phyloP scores from a whole-genome alignment of 1,140 invertebrate genomes.

The Scaptomyza hsui region DNA sequence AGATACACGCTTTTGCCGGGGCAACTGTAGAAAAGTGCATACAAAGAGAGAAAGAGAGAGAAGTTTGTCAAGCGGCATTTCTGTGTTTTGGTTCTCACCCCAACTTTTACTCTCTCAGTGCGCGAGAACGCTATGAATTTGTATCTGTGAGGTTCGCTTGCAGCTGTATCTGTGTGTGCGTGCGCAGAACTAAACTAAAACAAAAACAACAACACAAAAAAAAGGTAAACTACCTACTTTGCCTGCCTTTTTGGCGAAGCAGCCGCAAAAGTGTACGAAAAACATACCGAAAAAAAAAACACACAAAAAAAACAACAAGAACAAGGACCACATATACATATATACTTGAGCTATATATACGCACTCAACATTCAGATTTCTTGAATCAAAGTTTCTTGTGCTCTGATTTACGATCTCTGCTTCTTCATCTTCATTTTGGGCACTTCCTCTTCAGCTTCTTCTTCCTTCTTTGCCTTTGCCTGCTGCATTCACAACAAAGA shows the following conservation, averaged over 20 bases:
- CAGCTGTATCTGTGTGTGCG: conserved; percentile 44
- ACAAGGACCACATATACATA: conserved; percentile 25
- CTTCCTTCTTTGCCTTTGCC: too few relatives aligned
- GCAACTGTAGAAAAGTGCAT: conserved; percentile 46
- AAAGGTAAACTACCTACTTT: conserved; percentile 80
- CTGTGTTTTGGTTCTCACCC: conserved; percentile 43
- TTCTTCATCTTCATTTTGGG: conserved; percentile 20
- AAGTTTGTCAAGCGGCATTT: conserved; percentile 37
- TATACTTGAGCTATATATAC: conserved; percentile 41
- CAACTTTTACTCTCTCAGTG: conserved; percentile 24
- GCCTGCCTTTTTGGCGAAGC: conserved; percentile 61
- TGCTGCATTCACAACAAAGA: conserved; percentile 6
- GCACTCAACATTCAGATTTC: conserved; percentile 12
- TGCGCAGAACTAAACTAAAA: conserved; percentile 31
- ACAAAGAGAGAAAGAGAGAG: conserved; percentile 7
- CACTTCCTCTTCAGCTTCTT: conserved; percentile 65
- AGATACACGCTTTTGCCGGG: conserved; percentile 3
- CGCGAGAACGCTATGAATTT: conserved; percentile 19
- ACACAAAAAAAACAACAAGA: conserved; percentile 5
- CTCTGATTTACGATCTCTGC: conserved; percentile 67
- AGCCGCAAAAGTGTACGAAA: conserved; percentile 78
- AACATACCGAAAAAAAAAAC: conserved; percentile 59
- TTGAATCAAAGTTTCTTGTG: conserved; percentile 43
- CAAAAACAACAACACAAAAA: conserved; percentile 8
- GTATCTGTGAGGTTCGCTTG: conserved; percentile 35